Evolutionary conservation across 2,113 vertebrate species (phyloP).

Genomic region (Merops nubicus): DNA sequence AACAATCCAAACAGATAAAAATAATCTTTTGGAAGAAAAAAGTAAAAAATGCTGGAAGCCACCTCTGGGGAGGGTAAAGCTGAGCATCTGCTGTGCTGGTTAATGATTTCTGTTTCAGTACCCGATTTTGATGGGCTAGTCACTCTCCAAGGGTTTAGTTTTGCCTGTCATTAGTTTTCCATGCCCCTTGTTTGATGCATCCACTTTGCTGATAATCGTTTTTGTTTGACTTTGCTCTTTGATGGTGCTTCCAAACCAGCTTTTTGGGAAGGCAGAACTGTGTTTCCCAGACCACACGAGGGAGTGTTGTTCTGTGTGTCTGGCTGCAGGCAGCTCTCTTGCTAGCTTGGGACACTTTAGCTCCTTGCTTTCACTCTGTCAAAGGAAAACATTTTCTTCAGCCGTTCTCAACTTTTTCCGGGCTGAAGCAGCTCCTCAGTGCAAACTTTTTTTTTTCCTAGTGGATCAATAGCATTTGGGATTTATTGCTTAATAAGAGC

Average conservation of each 20-base stretch:
- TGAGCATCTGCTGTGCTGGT: neutral
- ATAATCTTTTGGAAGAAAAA: neutral
- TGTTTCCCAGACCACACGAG: conserved; percentile 13
- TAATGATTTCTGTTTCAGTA: neutral
- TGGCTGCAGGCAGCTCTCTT: neutral
- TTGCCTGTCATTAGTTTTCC: neutral
- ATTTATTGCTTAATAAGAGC: neutral
- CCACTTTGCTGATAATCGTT: neutral
- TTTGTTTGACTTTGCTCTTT: neutral
- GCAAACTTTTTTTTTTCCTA: neutral
- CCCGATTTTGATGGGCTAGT: neutral
- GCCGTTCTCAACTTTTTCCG: neutral
- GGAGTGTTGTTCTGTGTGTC: neutral
- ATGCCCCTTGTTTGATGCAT: neutral
- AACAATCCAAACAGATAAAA: neutral
- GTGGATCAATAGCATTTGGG: neutral
- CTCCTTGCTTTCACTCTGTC: neutral
- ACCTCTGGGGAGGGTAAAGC: neutral
- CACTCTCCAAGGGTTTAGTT: neutral
- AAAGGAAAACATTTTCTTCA: neutral
- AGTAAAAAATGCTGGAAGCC: neutral
- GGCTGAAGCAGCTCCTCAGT: neutral
- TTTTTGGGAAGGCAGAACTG: neutral
- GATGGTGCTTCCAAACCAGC: neutral
- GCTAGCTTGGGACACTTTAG: neutral